phyloP scores from a whole-genome alignment of 2,797 vertebrate species.

The Streptopelia turtur region DNA sequence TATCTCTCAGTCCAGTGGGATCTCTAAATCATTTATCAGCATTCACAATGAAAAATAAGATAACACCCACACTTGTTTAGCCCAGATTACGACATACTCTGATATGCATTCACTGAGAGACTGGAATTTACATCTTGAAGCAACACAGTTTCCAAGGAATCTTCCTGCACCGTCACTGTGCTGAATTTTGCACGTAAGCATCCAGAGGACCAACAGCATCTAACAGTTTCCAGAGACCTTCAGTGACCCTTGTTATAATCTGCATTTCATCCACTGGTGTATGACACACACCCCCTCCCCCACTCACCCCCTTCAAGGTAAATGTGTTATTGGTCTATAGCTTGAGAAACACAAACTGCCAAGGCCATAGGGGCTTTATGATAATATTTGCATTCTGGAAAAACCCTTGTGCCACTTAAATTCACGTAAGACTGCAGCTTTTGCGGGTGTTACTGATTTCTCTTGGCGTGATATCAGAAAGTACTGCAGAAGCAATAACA shows the following conservation, averaged over 20 bases:
- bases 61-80: background rate
- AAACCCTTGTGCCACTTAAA: background rate
- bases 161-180: background rate
- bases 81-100: background rate
- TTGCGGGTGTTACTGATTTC: background rate
- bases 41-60: conserved; percentile 26
- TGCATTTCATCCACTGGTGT: background rate
- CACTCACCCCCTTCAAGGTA: background rate
- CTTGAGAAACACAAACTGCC: background rate
- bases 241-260: background rate
- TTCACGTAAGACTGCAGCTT: background rate
- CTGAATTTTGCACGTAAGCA: background rate
- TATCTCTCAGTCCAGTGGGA: conserved; percentile 40
- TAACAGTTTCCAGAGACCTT: background rate
- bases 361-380: background rate
- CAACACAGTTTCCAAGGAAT: background rate
- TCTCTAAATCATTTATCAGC: conserved; percentile 38
- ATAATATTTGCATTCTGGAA: background rate
- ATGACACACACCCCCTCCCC: background rate
- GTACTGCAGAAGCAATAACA: fast-evolving
- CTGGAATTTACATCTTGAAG: background rate
- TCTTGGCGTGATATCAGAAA: background rate
- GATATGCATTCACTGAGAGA: background rate
- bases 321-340: background rate
- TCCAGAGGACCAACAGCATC: background rate